Base-by-base conservation (phyloP, 2,113 vertebrate genomes). In the Pelusios castaneus region DNA sequence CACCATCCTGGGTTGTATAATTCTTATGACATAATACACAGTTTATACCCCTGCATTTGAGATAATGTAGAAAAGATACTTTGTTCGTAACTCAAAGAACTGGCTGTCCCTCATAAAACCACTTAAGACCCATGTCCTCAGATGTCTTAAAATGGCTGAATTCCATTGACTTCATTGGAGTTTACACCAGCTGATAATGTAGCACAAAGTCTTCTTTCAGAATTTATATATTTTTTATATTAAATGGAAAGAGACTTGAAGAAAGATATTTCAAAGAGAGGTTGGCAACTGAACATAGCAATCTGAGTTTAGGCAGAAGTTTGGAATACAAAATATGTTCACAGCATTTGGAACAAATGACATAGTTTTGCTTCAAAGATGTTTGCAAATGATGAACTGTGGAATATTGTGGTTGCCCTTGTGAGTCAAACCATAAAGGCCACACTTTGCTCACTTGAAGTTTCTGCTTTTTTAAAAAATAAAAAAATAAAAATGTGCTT, bases 401-500 rank as follows among this genome's bases (percentile, higher is more conserved):
- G 11, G 13, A 0, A 89, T 88, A 43, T 80, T 91, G n/a, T n/a
- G 2, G 43, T 52, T 83, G 75, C 89, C 45, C 58, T 81, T 89
- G 73, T 31, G 58, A 86, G 84, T 89, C 82, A 76, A 95, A 87
- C 60, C 76, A 81, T 93, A 95, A 94, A 51, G 82, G 80, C 27
- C 86, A 22, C 73, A 4, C 73, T 92, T 93, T 94, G n/a, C 82
- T 81, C 19, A 31, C 88, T 80, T 93, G 87, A 90, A 94, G 82
- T 87, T 91, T 93, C 84, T 95, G 49, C 43, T 92, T 97, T 96
- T 78, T 91, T 2, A 47, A 47, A 47, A 47, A 47, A 47, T 8
- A 47, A 47, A 47, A 47, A 52, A 16, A 52, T 17, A 52, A 92
- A 89, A 94, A 92, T 82, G 47, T 56, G 83, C 93, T 94, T 97